Evolutionary conservation across 1,140 invertebrate species (phyloP).

Genomic region (Drosophila seguyi): DNA sequence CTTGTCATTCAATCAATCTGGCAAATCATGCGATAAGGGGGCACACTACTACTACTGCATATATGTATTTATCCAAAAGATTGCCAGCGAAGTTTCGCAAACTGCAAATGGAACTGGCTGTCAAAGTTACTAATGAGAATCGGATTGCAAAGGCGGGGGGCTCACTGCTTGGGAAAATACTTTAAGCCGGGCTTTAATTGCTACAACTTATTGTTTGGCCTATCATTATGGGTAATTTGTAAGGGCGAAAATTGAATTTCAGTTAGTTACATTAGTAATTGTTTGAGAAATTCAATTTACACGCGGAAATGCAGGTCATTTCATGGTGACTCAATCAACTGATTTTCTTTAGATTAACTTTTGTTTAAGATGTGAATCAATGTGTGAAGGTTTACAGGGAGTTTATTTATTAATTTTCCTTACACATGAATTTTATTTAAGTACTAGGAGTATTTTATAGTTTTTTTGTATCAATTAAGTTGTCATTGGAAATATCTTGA

Average conservation of each 20-base stretch:
- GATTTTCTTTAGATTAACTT: slow-evolving; percentile 2
- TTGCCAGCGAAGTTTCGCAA: slow-evolving; percentile 43
- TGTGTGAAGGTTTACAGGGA: background rate
- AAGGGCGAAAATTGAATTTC: slow-evolving; percentile 12
- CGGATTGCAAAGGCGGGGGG: slow-evolving; percentile 3
- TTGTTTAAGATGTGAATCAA: background rate
- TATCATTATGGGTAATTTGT: slow-evolving; percentile 36
- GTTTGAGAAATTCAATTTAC: slow-evolving; percentile 21
- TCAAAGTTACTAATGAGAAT: slow-evolving; percentile 47
- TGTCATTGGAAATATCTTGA: no score
- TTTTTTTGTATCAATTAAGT: background rate
- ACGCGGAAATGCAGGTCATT: slow-evolving; percentile 2
- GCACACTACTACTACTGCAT: background rate
- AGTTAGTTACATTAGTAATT: slow-evolving; percentile 8
- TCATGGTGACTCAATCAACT: slow-evolving; percentile 5
- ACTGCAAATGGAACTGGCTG: slow-evolving; percentile 56
- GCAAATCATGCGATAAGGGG: slow-evolving; percentile 68
- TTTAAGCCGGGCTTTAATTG: slow-evolving; percentile 36
- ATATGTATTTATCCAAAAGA: slow-evolving; percentile 34
- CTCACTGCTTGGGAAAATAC: slow-evolving; percentile 3
- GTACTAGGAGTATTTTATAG: background rate
- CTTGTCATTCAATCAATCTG: slow-evolving; percentile 75
- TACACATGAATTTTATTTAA: no score
- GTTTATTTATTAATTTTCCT: background rate
- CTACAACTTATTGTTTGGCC: slow-evolving; percentile 4